A percentile compares a stretch with the other conserved stretches of the same genome.
Evolutionary conservation across 2,888 invertebrate genomes (phyloP).

Genomic region (Pyrrhia umbra): DNA sequence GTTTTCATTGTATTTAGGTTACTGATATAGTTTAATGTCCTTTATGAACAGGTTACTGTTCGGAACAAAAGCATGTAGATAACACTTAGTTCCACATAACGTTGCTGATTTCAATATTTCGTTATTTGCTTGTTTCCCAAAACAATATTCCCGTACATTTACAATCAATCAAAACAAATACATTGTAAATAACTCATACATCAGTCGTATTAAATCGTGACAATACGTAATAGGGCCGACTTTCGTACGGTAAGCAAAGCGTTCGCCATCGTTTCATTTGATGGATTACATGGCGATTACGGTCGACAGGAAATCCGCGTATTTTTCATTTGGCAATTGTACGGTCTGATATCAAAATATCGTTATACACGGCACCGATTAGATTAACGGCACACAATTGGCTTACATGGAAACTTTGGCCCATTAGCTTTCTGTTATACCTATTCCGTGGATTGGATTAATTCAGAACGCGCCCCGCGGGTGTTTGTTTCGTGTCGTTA

Average conservation of each 20-base stretch:
- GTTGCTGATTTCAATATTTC: slow-evolving; percentile 20
- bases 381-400: slow-evolving; percentile 87
- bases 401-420: slow-evolving; percentile 86
- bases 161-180: slow-evolving; percentile 73
- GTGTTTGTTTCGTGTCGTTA: slow-evolving; percentile 78
- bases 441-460: slow-evolving; percentile 80
- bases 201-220: slow-evolving; percentile 80
- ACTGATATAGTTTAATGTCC: slow-evolving; percentile 58
- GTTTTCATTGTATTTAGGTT: slow-evolving; percentile 65
- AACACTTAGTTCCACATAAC: slow-evolving; percentile 17
- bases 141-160: slow-evolving; percentile 38
- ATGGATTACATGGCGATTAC: slow-evolving; percentile 88
- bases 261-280: slow-evolving; percentile 81
- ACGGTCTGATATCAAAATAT: slow-evolving; percentile 83
- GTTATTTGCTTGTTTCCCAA: slow-evolving; percentile 27
- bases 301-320: slow-evolving; percentile 86
- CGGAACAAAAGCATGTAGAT: slow-evolving; percentile 46
- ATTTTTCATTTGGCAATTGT: slow-evolving; percentile 89
- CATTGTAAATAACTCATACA: slow-evolving; percentile 74
- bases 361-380: slow-evolving; percentile 86
- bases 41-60: slow-evolving; percentile 33
- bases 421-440: slow-evolving; percentile 80
- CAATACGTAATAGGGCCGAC: slow-evolving; percentile 80
- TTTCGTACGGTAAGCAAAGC: slow-evolving; percentile 72
- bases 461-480: slow-evolving; percentile 78